Conservation (phyloP, 30 jellyfish, hydroid and myxozoan species). For the Cassiopea xamachana region DNA sequence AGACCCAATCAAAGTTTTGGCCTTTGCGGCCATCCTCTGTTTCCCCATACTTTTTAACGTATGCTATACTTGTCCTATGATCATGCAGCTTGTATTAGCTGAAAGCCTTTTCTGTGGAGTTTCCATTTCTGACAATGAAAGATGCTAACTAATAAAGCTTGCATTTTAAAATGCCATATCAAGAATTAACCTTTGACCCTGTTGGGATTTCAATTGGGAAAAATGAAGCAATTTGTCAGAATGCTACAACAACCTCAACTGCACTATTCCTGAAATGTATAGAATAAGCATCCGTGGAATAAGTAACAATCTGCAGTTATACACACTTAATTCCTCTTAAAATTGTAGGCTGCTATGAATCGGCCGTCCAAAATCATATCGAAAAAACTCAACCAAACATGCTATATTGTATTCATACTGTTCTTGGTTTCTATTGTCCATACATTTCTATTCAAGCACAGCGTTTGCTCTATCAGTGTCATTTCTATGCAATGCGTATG, state of each 20-base stretch:
- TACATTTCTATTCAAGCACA: background rate
- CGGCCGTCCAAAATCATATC: background rate
- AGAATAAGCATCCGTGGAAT: conserved; percentile 45
- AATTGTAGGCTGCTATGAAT: background rate
- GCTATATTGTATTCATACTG: background rate
- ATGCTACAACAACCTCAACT: conserved; percentile 10
- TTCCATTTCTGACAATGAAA: conserved; percentile 25
- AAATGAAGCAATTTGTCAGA: background rate
- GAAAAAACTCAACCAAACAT: background rate
- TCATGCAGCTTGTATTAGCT: conserved; percentile 11
- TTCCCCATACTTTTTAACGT: conserved; percentile 13
- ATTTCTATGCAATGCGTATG: conserved; percentile 24
- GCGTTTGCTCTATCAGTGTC: background rate
- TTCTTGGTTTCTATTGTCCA: background rate
- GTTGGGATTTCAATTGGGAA: conserved; percentile 8
- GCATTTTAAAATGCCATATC: background rate
- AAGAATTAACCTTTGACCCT: conserved; percentile 38
- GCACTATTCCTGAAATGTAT: conserved; percentile 8
- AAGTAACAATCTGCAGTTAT: conserved; percentile 22
- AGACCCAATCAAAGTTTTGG: conserved; percentile 46
- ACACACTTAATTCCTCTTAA: background rate
- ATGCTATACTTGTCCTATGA: conserved; percentile 6
- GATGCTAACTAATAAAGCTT: conserved; percentile 3
- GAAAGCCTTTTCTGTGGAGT: conserved; percentile 1
- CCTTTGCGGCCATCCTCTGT: conserved; percentile 16